Base-by-base conservation (phyloP, 2,888 invertebrate species). In the Monopis laevigella region DNA sequence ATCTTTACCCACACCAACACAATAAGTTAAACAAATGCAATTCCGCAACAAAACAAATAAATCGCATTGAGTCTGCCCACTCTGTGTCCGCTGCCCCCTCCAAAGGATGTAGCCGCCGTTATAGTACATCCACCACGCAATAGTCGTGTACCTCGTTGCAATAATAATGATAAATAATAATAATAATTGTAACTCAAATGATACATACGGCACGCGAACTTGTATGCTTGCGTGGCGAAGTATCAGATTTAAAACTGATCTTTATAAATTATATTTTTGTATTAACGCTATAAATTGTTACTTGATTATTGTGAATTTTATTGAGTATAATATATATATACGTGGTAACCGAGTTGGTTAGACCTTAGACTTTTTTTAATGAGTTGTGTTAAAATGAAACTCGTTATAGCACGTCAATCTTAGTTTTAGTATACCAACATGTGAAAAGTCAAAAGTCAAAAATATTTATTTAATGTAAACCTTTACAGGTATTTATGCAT, bases 171-270 rank as follows among this genome's bases (percentile, higher is more conserved):
- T 36, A 19, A 36, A 36, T 12, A 36, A 36, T 32, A 59, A 58
- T 62, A 63, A 72, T 77, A 71, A 74, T 73, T 72, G 64, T 66
- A 55, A 60, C 56, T 57, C 58, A 60, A 77, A 69, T 74, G 74
- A 73, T 74, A 73, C 67, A 68, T 57, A 70, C 19, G 8, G 40
- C 73, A 72, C 71, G 66, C 72, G 61, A 72, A 63, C 45, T 28
- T 28, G 7, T 28, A 11, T 32, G 32, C 17, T 29, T n/a, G 32
- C 14, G 32, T 17, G 16, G 32, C n/a, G n/a, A n/a, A n/a, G n/a
- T n/a, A n/a, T n/a, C n/a, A n/a, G n/a, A n/a, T n/a, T n/a, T n/a
- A n/a, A n/a, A n/a, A n/a, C n/a, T n/a, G n/a, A 32, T 32, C 17
- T 32, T 32, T 29, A 32, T 30, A 17, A 32, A 32, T 32, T 14